Base-by-base conservation (phyloP, 2,797 vertebrate genomes). In the Uromys caudimaculatus region DNA sequence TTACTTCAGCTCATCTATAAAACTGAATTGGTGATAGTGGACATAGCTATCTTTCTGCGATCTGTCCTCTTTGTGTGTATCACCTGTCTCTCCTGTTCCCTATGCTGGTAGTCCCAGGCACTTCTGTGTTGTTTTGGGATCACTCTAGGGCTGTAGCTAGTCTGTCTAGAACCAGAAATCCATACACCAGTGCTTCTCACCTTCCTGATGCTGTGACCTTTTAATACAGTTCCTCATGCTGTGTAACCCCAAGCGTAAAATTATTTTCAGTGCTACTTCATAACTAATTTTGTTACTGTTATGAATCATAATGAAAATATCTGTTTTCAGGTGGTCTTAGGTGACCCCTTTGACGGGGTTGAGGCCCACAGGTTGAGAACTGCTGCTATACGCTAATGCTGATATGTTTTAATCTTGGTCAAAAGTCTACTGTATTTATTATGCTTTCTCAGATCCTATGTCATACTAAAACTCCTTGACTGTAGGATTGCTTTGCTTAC, bases 401-500 rank as follows among this genome's bases (percentile, higher is more conserved):
- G 21, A 58, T 19, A 75, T 23, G n/a, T 77, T 35, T 32, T 71
- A n/a, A 9, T 38, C 27, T 81, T 81, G 35, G 47, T 73, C 52
- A 76, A 0, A 19, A 21, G 27, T 60, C 35, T 38, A 54, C 24
- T 75, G 56, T 62, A 29, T 88, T 88, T 47, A 73, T 64, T 87
- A 41, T 89, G 67, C 77, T 91, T 84, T 79, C 16, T 95, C 54
- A 16, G 2, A 78, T 78, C 23, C 47, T 60, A 3, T 87, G 38
- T 41, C 44, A 35, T 75, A 83, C 27, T 27, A 71, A 88, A 75
- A 67, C 64, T 50, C 54, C 35, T 3, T 87, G 78, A 90, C 38
- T 90, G 47, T 27, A 94, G 38, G 38, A 87, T 47, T 92, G 47
- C 89, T 94, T 89, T 83, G 81, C 54, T 89, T 89, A 69, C 9